Evolutionary conservation across 2,888 invertebrate genomes (phyloP), one percentile per base, ranked within the genome.

Genomic region (Mesorhabditis sp.): DNA sequence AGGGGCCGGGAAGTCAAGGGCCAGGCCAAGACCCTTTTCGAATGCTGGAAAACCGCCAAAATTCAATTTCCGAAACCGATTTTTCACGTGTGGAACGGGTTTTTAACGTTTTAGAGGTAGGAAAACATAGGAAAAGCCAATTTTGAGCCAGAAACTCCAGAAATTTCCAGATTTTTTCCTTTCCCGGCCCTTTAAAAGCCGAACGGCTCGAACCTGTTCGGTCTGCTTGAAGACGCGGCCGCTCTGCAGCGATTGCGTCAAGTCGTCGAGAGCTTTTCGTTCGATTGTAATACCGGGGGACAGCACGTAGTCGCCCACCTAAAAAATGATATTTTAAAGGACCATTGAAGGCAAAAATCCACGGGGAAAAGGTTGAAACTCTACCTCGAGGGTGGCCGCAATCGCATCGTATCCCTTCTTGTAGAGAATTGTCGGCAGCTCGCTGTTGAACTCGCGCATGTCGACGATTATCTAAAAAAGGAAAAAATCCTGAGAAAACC

Each of bases 271-370:
- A 3, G 84, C 82, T 79, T 98, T 98, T 67, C 98, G 90, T 88
- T 99, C 98, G 28, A 98, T 92, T 85, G 97, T 96, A 76, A 96
- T 92, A 42, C 95, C 94, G 0, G 95, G 94, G 0, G 96, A 94
- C 15, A 99, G 88, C 84, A 98, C 94, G 86, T 99, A 98, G 88
- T 98, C 98, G 0, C 97, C 98, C 72, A 98, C 76, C 79, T 79
- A 67, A 50, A 74, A 67, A 67, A 3, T 45, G 44, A 91, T 92
- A 93, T 81, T 28, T 86, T 62, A n/a, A 66, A 69, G 28, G 61
- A 50, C n/a, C n/a, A 2, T 50, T 2, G n/a, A 13, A 13, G n/a
- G 58, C 66, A 10, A 62, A 28, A 28, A 28, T 1, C 28, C 28
- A 28, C 28, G 28, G 28, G 28, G 28, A 63, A 58, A n/a, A 6